phyloP scores from a whole-genome alignment of 2,888 invertebrate species.

The Blomia tropicalis region DNA sequence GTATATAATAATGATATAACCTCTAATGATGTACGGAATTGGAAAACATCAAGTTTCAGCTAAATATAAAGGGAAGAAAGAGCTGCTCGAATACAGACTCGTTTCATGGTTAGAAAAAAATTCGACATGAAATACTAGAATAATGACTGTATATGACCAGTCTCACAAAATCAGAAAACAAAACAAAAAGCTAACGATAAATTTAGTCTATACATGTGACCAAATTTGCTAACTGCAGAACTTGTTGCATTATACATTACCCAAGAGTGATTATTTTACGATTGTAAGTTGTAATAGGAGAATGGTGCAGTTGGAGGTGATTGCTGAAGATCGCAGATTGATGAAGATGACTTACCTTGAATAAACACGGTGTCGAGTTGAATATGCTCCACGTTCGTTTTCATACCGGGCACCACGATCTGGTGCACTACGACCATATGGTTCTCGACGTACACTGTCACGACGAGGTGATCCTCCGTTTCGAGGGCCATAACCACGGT shows the following conservation, averaged over 20 bases:
- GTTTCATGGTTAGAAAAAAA: background rate
- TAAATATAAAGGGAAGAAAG: too few species aligned
- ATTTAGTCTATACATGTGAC: too few species aligned
- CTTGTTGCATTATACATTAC: too few species aligned
- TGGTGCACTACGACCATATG: constrained; percentile 13
- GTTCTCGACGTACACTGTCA: background rate
- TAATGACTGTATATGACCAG: background rate
- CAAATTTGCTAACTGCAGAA: background rate
- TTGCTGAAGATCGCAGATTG: background rate
- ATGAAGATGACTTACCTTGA: constrained; percentile 17
- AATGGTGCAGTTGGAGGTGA: background rate
- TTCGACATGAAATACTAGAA: background rate
- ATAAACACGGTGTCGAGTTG: constrained; percentile 9
- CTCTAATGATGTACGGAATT: too few species aligned
- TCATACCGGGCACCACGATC: background rate
- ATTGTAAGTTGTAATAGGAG: too few species aligned
- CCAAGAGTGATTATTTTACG: too few species aligned
- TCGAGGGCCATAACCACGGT: background rate
- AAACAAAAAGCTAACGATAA: background rate
- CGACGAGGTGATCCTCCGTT: constrained; percentile 7
- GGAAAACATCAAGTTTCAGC: too few species aligned
- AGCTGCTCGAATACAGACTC: too few species aligned
- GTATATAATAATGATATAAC: too few species aligned
- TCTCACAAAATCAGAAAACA: background rate
- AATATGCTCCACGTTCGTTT: background rate